phyloP scores from a whole-genome alignment of 2,113 vertebrate genomes.

The Hemiscyllium ocellatum region DNA sequence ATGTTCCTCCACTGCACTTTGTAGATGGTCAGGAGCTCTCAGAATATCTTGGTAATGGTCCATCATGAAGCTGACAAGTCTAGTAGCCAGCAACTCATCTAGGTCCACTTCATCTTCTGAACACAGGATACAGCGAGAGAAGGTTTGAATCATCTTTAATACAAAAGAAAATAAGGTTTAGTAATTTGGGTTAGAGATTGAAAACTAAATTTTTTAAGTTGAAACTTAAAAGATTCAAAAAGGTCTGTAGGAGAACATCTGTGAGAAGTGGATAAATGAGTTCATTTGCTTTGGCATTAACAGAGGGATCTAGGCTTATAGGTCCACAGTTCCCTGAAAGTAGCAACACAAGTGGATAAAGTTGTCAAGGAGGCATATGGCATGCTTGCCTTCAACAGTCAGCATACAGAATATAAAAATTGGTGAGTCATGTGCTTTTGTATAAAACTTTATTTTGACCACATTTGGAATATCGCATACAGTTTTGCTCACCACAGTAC shows the following conservation, averaged over 20 bases:
- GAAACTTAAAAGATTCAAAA: background rate
- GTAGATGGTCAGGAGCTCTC: constrained; percentile 59
- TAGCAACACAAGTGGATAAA: too few relatives aligned
- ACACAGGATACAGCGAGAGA: constrained; percentile 73
- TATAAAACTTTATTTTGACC: too few relatives aligned
- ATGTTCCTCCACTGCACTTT: constrained; percentile 66
- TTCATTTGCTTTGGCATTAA: background rate
- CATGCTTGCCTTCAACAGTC: too few relatives aligned
- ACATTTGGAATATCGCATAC: too few relatives aligned
- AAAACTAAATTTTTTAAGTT: background rate
- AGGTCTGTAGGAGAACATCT: background rate
- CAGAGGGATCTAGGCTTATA: too few relatives aligned
- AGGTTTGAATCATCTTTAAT: constrained; percentile 69
- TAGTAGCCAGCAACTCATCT: constrained; percentile 73
- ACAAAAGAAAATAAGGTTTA: background rate
- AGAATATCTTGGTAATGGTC: constrained; percentile 70
- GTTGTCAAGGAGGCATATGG: too few relatives aligned
- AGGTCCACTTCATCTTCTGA: constrained; percentile 75
- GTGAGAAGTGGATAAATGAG: background rate
- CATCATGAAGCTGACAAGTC: constrained; percentile 74
- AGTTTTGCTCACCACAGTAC: too few relatives aligned
- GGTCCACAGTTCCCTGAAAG: too few relatives aligned
- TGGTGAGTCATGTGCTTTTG: too few relatives aligned
- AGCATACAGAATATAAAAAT: too few relatives aligned
- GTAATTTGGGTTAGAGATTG: background rate